Base-by-base conservation (phyloP, 2,797 vertebrate species). In the Neostethus bicornis region DNA sequence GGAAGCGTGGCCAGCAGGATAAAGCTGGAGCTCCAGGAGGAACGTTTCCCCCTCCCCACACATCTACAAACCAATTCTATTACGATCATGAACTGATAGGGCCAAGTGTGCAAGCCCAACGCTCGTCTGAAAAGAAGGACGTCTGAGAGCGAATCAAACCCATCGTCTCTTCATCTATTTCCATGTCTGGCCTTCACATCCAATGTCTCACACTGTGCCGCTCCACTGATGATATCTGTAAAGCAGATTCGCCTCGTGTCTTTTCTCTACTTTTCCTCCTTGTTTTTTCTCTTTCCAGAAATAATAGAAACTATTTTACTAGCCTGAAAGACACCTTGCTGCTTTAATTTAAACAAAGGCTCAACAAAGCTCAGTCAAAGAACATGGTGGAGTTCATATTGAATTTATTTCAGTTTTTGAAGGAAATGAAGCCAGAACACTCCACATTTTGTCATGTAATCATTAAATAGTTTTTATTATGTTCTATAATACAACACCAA, bases 21-120 rank as follows among this genome's bases (percentile, higher is more conserved):
- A 61, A 81, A 84, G 71, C 76, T 69, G 5, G 39, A 52, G 64
- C 56, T 61, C 53, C 75, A 77, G 58, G 69, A 76, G 80, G 37
- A 69, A 53, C 59, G 29, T n/a, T n/a, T n/a, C 54, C 48, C 60
- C 71, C 52, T 39, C 72, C 72, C 69, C 59, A 37, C 74, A 75
- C 73, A 73, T 75, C 73, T 77, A 61, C 75, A 70, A 76, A 76
- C 80, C 85, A 85, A 87, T 90, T 88, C 79, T 81, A 85, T 91
- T 90, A 89, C 78, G 85, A 88, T 89, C 82, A 75, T 24, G 28
- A 46, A 12, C 73, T 74, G 85, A 87, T 86, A 87, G 17, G 59
- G 73, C 68, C 39, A n/a, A 67, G 44, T 8, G 29, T 72, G 79
- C 70, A 57, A 72, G 66, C 55, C 69, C 25, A 4, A 5, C 12